These are phyloP conservation scores for Phaonia tiefii DNA, from an alignment of 2,888 invertebrate species.

Conservation along the genomic window DNA sequence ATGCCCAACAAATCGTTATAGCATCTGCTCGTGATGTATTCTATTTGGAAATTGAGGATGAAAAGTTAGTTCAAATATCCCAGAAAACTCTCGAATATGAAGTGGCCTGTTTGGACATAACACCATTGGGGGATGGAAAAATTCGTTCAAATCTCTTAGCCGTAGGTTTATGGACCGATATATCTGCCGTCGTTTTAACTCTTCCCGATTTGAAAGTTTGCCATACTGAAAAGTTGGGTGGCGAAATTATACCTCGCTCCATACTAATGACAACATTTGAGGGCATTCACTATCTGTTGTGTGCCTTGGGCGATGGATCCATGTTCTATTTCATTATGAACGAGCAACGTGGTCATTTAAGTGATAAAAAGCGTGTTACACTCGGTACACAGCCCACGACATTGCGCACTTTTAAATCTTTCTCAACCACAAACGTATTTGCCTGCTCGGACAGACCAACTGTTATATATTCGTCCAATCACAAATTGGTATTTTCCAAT, in stretches of 20 bases:
- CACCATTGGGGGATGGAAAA: conserved; percentile 86
- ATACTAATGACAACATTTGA: conserved; percentile 97
- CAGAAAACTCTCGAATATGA: conserved; percentile 92
- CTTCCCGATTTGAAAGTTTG: conserved; percentile 90
- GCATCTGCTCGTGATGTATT: conserved; percentile 94
- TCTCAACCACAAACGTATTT: conserved; percentile 97
- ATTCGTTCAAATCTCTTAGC: conserved; percentile 88
- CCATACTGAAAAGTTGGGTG: conserved; percentile 93
- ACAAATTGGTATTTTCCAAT: conserved; percentile 98
- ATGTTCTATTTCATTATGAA: conserved; percentile 97
- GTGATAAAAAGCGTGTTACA: conserved; percentile 96
- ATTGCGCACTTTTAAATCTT: conserved; percentile 92
- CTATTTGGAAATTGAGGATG: conserved; percentile 87
- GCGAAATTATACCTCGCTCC: conserved; percentile 98
- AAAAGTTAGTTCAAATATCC: conserved; percentile 84
- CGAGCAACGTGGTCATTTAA: conserved; percentile 86
- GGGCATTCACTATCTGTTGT: conserved; percentile 92
- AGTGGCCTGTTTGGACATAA: conserved; percentile 97
- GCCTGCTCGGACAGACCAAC: conserved; percentile 99
- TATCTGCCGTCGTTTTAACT: conserved; percentile 92
- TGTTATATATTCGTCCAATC: conserved; percentile 99
- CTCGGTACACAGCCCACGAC: conserved; percentile 98
- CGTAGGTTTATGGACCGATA: conserved; percentile 98
- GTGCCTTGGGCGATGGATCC: conserved; percentile 98
- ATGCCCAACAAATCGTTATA: conserved; percentile 88